These are phyloP conservation scores for Polia nebulosa DNA, from an alignment of 2,888 invertebrate genomes.

Conservation along the genomic window DNA sequence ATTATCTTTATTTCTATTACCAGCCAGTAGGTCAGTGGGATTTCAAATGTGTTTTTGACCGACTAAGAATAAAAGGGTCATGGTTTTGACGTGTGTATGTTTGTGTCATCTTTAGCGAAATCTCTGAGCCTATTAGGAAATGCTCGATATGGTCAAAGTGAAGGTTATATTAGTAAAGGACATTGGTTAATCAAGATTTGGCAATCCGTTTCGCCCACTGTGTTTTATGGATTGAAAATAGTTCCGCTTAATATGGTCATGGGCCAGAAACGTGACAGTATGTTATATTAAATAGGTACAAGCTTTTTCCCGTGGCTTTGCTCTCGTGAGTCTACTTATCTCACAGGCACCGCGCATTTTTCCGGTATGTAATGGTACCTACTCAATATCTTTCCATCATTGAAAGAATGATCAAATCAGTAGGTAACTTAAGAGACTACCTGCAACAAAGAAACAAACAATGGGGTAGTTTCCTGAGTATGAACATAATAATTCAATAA, in stretches of 20 bases:
- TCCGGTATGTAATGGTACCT: no score
- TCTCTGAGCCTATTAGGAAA: slow-evolving; percentile 11
- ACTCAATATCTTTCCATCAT: no score
- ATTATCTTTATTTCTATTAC: slow-evolving; percentile 56
- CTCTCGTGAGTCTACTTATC: neutral
- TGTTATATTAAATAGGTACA: neutral
- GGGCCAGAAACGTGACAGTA: neutral
- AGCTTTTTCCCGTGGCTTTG: neutral
- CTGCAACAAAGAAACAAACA: no score
- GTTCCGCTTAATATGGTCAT: neutral
- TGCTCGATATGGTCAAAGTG: slow-evolving; percentile 48
- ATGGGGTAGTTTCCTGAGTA: no score
- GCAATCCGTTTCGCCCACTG: slow-evolving; percentile 29
- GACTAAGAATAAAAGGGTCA: slow-evolving; percentile 31
- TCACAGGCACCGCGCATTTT: no score
- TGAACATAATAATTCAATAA: no score
- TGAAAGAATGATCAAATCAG: no score
- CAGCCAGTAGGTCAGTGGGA: slow-evolving; percentile 54
- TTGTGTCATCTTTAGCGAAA: slow-evolving; percentile 51
- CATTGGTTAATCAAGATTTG: slow-evolving; percentile 42
- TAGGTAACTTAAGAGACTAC: no score
- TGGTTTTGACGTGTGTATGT: slow-evolving; percentile 24
- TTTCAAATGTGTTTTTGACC: slow-evolving; percentile 49
- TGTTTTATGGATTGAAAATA: slow-evolving; percentile 13
- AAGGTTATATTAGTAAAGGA: slow-evolving; percentile 30